Percentiles rank a stretch among this genome's conserved stretches.
phyloP scores from a whole-genome alignment of 2,797 vertebrate species.

The Cirrhinus molitorella region DNA sequence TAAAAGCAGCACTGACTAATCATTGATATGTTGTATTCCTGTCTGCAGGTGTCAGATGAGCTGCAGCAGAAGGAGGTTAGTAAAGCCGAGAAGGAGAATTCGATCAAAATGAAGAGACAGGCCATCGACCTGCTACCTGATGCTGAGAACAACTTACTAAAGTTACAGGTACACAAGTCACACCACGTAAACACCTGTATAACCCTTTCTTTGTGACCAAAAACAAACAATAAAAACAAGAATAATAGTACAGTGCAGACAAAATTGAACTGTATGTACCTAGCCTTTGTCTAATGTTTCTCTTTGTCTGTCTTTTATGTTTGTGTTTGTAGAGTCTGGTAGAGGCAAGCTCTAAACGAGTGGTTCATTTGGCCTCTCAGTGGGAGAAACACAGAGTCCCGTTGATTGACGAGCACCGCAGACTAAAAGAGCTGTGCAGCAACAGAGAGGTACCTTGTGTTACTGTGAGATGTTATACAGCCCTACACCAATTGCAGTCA shows the following conservation, averaged over 20 bases:
- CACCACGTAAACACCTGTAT: not conserved
- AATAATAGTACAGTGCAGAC: not conserved
- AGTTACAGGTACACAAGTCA: slow-evolving; percentile 82
- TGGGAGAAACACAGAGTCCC: slow-evolving; percentile 93
- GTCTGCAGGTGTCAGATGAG: slow-evolving; percentile 82
- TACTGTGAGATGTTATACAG: not conserved
- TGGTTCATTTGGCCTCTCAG: slow-evolving; percentile 85
- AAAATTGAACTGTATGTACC: not conserved
- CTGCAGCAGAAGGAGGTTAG: slow-evolving; percentile 77
- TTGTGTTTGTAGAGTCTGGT: slow-evolving; percentile 79
- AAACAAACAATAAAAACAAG: not conserved
- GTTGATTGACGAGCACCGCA: slow-evolving; percentile 84
- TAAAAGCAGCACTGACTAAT: not conserved
- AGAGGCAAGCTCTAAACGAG: slow-evolving; percentile 84
- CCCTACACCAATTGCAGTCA: not conserved
- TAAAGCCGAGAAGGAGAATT: slow-evolving; percentile 76
- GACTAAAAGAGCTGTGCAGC: slow-evolving; percentile 85
- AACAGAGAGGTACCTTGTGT: slow-evolving; percentile 80
- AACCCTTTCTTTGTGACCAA: no score
- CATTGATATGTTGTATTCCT: not conserved
- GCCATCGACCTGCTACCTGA: slow-evolving; percentile 85
- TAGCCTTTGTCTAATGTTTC: not conserved
- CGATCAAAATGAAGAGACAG: slow-evolving; percentile 82
- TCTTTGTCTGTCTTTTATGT: slow-evolving; percentile 12
- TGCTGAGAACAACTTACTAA: slow-evolving; percentile 81